Evolutionary conservation across 2,888 invertebrate species (phyloP), one percentile per base, ranked within the genome.

Genomic region (Serrognathus titanus): DNA sequence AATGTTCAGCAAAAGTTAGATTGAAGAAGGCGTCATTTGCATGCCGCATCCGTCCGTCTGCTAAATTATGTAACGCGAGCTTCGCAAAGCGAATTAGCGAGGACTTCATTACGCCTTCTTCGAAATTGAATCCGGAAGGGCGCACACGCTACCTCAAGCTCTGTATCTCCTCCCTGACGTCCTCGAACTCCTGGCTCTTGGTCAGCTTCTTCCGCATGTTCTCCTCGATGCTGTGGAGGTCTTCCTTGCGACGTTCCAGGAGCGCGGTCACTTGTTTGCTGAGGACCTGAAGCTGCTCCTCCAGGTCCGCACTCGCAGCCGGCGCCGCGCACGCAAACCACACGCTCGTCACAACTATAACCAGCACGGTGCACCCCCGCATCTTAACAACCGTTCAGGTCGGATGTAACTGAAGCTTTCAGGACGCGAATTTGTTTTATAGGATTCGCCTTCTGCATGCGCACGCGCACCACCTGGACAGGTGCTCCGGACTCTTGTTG

Each of bases 191-290:
- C 3, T 80, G 79, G 59, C 80, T 82, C 60, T 81, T 80, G 62
- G 79, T 80, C 62, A 83, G 76, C 13, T 79, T 76, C 55, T 72
- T 76, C 60, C 80, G 76, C 58, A 83, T 72, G 64, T 80, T 81
- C 55, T 78, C 80, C 72, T 82, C 82, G 56, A 82, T 78, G 53
- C 78, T 79, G 53, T 79, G 75, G 66, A 82, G 78, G 71, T 83
- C 83, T 66, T 82, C 80, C 57, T 79, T 77, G 40, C 83, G 73
- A 62, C 80, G 76, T 59, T 81, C 79, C 60, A 82, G 66, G 11
- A 83, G 72, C 24, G 79, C 80, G 56, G 74, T 78, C 71, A 83
- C 80, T 75, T 83, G 82, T 69, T 81, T 82, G 63, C 78, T 79
- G 40, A 83, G 70, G 59, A 81, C 72, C 65, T 76, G 75, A 64